These are phyloP conservation scores for Cydia splendana DNA, from an alignment of 1,140 invertebrate species.

Conservation along the genomic window DNA sequence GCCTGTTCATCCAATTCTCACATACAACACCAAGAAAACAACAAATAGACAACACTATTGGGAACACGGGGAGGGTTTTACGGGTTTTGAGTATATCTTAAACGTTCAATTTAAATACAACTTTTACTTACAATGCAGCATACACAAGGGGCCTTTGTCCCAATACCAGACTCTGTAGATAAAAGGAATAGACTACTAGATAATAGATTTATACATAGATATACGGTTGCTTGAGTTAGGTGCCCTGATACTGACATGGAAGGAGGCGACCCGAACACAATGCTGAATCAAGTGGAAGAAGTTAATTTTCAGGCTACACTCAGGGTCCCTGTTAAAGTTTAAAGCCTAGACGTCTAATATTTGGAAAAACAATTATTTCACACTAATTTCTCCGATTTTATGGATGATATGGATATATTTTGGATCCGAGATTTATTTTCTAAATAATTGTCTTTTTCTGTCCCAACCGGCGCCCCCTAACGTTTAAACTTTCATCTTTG, in stretches of 20 bases:
- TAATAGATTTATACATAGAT: neutral
- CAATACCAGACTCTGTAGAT: neutral
- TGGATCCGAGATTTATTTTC: neutral
- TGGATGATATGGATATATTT: no score
- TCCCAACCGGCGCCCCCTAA: neutral
- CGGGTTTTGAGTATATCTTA: no score
- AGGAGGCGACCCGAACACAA: neutral
- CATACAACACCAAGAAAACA: no score
- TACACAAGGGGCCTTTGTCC: no score
- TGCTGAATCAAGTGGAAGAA: neutral
- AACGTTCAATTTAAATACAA: no score
- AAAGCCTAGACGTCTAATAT: neutral
- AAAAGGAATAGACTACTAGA: neutral
- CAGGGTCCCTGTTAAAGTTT: neutral
- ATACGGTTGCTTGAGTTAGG: neutral
- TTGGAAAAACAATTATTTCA: neutral
- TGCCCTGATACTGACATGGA: neutral
- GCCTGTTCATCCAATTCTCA: no score
- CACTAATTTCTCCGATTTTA: no score
- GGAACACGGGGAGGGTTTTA: no score
- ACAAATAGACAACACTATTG: no score
- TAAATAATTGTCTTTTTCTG: neutral
- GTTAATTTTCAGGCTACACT: neutral
- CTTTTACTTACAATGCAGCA: no score
- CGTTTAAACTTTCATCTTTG: neutral